A percentile compares a stretch with the other conserved stretches of the same genome.
These are phyloP conservation scores for Orcinus orca DNA, from an alignment of 2,113 vertebrate species.

Conservation along the genomic window DNA sequence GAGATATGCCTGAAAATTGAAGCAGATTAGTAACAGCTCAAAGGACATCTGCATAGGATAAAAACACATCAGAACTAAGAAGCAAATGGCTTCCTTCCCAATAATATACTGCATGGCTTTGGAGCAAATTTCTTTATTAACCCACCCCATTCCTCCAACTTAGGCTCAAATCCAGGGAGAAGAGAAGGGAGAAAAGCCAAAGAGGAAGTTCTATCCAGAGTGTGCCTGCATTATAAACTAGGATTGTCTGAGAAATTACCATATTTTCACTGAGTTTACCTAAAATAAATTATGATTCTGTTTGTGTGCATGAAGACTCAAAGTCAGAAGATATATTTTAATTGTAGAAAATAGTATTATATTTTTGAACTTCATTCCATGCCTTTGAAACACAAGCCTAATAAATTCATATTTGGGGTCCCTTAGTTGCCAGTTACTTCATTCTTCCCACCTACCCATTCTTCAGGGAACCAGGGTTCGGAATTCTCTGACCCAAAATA, in stretches of 20 bases:
- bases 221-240: neutral
- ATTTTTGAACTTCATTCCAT: neutral
- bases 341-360: neutral
- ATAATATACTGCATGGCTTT: neutral
- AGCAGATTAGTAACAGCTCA: neutral
- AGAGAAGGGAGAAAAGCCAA: neutral
- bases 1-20: neutral
- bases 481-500: neutral
- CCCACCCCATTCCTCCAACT: neutral
- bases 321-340: neutral
- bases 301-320: neutral
- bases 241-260: neutral
- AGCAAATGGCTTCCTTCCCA: neutral
- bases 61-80: neutral
- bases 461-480: neutral
- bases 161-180: neutral
- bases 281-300: slow-evolving; percentile 1
- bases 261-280: neutral
- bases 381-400: neutral
- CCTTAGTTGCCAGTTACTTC: neutral
- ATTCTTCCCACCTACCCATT: neutral
- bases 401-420: neutral
- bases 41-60: neutral
- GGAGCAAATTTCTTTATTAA: neutral
- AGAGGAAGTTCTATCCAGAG: neutral